Evolutionary conservation across 2,113 vertebrate species (phyloP), one percentile per base, ranked within the genome.

Genomic region (Thamnophis sirtalis): DNA sequence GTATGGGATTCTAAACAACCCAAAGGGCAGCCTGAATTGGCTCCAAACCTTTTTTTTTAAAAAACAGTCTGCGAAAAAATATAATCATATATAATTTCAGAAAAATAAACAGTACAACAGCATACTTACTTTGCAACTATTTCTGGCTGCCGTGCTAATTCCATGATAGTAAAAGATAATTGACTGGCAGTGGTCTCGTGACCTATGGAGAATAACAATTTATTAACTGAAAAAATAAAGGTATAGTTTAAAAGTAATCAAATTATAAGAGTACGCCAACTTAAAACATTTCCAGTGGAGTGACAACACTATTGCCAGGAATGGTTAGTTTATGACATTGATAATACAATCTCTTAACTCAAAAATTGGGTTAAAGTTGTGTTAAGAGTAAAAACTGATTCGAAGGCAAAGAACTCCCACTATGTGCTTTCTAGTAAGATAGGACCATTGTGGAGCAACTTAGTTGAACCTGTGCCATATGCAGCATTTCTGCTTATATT

Each of bases 131-230:
- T 98, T 26, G 97, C 95, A 94, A 98, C 84, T 90, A 99, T 98
- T n/a, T 98, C 98, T 1, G 98, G 98, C 92, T 98, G 96, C 88
- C 98, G 97, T 5, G 91, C 97, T 48, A 99, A 96, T 93, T 98
- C 98, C 98, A 99, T 98, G 94, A 99, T 95, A 4, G 98, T 98
- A 96, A 99, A 99, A 0, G 98, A 96, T 87, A 99, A 85, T 92
- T 98, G 98, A 96, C 98, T 99, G 54, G 98, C 98, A 54, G 98
- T 98, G 1, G 98, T 99, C 96, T 99, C 99, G 87, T 99, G 98
- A 8, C 99, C 99, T 99, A 87, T 13, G 0, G 68, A 50, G 92
- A 1, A 22, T 93, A 93, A 60, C 94, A 11, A 0, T 1, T 6
- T 24, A 87, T 93, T 89, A 92, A 92, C 55, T 89, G 22, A 6